phyloP scores from a whole-genome alignment of 1,140 invertebrate genomes.

The Caenorhabditis elegans region DNA sequence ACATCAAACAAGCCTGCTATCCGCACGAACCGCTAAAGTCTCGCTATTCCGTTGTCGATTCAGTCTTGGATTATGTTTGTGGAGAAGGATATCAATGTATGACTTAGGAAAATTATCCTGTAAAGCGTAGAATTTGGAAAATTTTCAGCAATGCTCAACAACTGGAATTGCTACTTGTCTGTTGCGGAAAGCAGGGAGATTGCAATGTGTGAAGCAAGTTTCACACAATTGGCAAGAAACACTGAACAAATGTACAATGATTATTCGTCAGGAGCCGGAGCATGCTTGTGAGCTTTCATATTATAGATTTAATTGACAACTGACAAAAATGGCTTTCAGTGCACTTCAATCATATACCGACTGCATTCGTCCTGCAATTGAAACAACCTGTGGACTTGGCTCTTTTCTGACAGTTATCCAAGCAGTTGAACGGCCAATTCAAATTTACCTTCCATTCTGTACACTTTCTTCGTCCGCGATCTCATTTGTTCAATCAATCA shows the following conservation, averaged over 20 bases:
- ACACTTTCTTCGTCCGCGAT: slow-evolving; percentile 11
- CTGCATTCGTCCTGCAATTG: slow-evolving; percentile 33
- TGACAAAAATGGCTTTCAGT: background rate
- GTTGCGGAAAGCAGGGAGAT: slow-evolving; percentile 33
- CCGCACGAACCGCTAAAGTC: slow-evolving; percentile 37
- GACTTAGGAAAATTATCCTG: no score
- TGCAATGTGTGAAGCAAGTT: slow-evolving; percentile 34
- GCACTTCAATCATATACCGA: slow-evolving; percentile 38
- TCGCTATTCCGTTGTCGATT: slow-evolving; percentile 28
- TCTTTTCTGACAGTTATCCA: slow-evolving; percentile 23
- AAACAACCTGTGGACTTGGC: slow-evolving; percentile 31
- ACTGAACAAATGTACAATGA: slow-evolving; percentile 38
- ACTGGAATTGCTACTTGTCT: slow-evolving; percentile 36
- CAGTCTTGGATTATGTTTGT: slow-evolving; percentile 35
- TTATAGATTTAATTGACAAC: no score
- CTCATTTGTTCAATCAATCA: background rate
- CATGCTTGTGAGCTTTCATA: slow-evolving; percentile 33
- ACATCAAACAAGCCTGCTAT: slow-evolving; percentile 42
- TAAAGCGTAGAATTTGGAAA: no score
- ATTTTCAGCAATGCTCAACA: slow-evolving; percentile 32
- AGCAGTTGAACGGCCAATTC: slow-evolving; percentile 37
- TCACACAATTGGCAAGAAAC: background rate
- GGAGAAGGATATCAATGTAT: slow-evolving; percentile 41
- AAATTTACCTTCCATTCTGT: slow-evolving; percentile 38
- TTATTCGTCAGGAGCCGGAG: slow-evolving; percentile 23